Evolutionary conservation across 2,797 vertebrate species (phyloP), one percentile per base, ranked within the genome.

Genomic region (Tapera naevia): DNA sequence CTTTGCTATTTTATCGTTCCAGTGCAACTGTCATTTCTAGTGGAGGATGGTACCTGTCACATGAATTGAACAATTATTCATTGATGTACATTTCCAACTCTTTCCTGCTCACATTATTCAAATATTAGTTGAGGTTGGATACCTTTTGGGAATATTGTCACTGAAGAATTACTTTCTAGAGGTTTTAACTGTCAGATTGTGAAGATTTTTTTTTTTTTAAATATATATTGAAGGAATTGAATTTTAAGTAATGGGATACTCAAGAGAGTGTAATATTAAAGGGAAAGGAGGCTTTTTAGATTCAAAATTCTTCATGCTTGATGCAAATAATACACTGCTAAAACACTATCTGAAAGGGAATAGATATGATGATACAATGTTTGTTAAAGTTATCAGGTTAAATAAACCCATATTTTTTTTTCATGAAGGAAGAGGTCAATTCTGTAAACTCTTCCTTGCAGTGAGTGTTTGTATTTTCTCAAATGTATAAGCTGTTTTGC

Each of bases 41-140:
- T 83, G 58, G 69, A 92, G 67, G 61, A 71, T 92, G 72, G 91
- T 94, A 24, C 41, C 84, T 91, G 72, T 86, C 93, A 91, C 66
- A 60, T 74, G 33, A 93, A 71, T 75, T 71, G 67, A 94, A 65
- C 65, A 87, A 58, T 94, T 96, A 91, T 73, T 95, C 90, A 45
- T 88, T 95, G 94, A 92, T 79, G 79, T 93, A 81, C 84, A 41
- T 93, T 93, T 89, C 56, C 58, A 91, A 65, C 61, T 92, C 37
- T 61, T 94, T 95, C 58, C 39, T 83, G 69, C 81, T 91, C 75
- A 62, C 62, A 93, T 96, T 96, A 96, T 95, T 96, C 93, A 96
- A 81, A 96, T 96, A 90, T 84, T 74, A 92, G 62, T 91, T 82
- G 74, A 91, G 87, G 61, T 4, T 85, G 69, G 70, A 78, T 93